Evolutionary conservation across 2,888 invertebrate species (phyloP).

Genomic region (Trachelus troglodyta): DNA sequence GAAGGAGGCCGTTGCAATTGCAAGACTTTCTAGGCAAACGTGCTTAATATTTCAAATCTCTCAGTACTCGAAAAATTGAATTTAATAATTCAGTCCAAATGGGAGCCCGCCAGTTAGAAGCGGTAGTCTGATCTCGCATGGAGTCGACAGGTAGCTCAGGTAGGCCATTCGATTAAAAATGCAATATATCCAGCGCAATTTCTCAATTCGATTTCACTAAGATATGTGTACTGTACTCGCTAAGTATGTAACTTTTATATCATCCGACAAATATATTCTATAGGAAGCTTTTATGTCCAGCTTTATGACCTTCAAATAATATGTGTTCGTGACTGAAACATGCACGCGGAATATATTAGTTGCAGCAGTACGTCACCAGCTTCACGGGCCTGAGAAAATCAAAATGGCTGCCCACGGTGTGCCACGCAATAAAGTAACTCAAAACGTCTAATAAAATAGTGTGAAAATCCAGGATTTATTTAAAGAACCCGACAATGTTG

Average conservation of each 20-base stretch:
- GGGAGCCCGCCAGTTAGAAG: conserved; percentile 51
- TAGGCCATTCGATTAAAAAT: conserved; percentile 58
- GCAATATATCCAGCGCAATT: conserved; percentile 64
- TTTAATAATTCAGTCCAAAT: conserved; percentile 66
- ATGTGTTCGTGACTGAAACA: too few relatives aligned
- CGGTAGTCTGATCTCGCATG: background rate
- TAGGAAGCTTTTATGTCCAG: too few relatives aligned
- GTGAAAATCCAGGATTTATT: too few relatives aligned
- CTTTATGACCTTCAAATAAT: too few relatives aligned
- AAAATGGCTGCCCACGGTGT: too few relatives aligned
- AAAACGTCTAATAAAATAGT: too few relatives aligned
- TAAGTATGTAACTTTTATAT: conserved; percentile 20
- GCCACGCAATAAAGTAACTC: too few relatives aligned
- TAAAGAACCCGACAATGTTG: too few relatives aligned
- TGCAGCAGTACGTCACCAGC: too few relatives aligned
- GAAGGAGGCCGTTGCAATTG: conserved; percentile 40
- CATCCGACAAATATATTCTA: background rate
- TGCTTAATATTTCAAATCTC: conserved; percentile 64
- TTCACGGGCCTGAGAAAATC: too few relatives aligned
- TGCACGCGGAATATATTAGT: too few relatives aligned
- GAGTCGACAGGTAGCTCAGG: background rate
- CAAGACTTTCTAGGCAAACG: conserved; percentile 44
- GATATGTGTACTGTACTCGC: conserved; percentile 30
- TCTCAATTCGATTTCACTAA: conserved; percentile 62
- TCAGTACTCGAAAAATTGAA: conserved; percentile 67